Conservation (phyloP, 2,113 vertebrate genomes). For the Xenopus laevis region DNA sequence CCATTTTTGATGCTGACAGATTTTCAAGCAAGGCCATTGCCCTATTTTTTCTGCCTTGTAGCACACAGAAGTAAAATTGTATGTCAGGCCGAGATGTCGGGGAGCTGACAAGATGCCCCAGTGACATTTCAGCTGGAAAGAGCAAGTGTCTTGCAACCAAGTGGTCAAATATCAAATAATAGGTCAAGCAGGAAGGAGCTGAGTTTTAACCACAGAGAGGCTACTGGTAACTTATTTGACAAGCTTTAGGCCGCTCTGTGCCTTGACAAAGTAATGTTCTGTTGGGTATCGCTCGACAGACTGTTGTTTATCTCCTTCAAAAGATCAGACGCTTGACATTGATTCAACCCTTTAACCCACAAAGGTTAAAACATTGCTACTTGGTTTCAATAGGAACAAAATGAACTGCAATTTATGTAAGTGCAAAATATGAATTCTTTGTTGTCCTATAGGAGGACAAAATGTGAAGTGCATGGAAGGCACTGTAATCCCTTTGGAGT, state of each 20-base stretch:
- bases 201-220: slow-evolving; percentile 86
- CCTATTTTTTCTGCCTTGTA: slow-evolving; percentile 97
- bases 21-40: slow-evolving; percentile 87
- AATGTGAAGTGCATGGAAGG: neutral
- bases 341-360: slow-evolving; percentile 98
- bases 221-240: slow-evolving; percentile 94
- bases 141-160: slow-evolving; percentile 99
- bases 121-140: slow-evolving; percentile 99
- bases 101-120: slow-evolving; percentile 97
- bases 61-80: slow-evolving; percentile 98
- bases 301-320: slow-evolving; percentile 91
- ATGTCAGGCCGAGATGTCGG: slow-evolving; percentile 97
- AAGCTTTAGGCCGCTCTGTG: slow-evolving; percentile 88
- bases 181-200: slow-evolving; percentile 98
- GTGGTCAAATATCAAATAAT: slow-evolving; percentile 99
- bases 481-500: neutral
- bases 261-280: slow-evolving; percentile 97
- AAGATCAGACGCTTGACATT: slow-evolving; percentile 95
- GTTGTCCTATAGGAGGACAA: neutral
- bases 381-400: slow-evolving; percentile 63
- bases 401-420: slow-evolving; percentile 60
- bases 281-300: slow-evolving; percentile 90
- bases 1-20: slow-evolving; percentile 80
- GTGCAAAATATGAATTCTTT: slow-evolving; percentile 9
- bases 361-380: slow-evolving; percentile 73